These are phyloP conservation scores for Seladonia tumulorum DNA, from an alignment of 2,888 invertebrate species.

Conservation along the genomic window DNA sequence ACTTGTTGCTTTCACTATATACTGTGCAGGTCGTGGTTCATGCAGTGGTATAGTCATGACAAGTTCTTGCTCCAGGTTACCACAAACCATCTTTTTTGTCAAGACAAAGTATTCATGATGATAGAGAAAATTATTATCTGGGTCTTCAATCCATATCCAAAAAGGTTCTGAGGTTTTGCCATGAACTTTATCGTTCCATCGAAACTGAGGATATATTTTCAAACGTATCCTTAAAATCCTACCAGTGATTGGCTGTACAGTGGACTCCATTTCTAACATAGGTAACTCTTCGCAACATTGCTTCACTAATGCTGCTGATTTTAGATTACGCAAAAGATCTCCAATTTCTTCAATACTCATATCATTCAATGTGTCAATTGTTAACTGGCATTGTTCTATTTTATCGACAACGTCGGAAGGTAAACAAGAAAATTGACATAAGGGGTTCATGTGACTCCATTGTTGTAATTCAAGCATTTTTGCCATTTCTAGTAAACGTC, in stretches of 20 bases:
- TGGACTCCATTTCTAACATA: constrained; percentile 91
- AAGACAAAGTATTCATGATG: constrained; percentile 97
- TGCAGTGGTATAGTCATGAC: constrained; percentile 97
- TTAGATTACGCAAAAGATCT: constrained; percentile 90
- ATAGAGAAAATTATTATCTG: constrained; percentile 96
- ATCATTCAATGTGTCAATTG: constrained; percentile 92
- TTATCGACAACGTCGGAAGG: constrained; percentile 92
- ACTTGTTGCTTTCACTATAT: constrained; percentile 93
- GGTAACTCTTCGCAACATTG: constrained; percentile 95
- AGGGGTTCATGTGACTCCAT: constrained; percentile 94
- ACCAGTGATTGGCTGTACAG: constrained; percentile 97
- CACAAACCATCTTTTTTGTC: constrained; percentile 88
- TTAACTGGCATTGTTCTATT: constrained; percentile 91
- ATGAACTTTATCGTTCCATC: constrained; percentile 96
- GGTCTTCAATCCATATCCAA: constrained; percentile 99
- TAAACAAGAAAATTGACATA: constrained; percentile 93
- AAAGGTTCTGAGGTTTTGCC: constrained; percentile 95
- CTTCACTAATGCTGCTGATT: constrained; percentile 91
- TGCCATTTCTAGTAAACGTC: constrained; percentile 92
- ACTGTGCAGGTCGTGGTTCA: constrained; percentile 96
- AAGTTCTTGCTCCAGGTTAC: constrained; percentile 91
- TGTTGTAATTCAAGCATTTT: constrained; percentile 97
- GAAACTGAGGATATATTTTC: constrained; percentile 90
- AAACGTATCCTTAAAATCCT: constrained; percentile 94
- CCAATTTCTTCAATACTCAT: constrained; percentile 95